phyloP scores from a whole-genome alignment of 2,888 invertebrate species.

The Parnassius smintheus region DNA sequence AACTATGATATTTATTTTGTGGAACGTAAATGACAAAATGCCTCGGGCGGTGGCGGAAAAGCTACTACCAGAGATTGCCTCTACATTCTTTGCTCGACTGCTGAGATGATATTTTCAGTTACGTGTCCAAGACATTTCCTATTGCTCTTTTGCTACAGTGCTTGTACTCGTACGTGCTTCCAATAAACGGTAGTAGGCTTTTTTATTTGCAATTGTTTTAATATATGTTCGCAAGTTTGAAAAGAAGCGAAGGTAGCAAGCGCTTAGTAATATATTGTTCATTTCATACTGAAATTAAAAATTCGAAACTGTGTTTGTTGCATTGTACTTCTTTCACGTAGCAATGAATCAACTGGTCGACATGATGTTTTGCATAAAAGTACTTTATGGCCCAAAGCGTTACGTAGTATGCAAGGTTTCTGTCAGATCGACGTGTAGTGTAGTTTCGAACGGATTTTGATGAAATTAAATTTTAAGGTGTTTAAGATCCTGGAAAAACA shows the following conservation, averaged over 20 bases:
- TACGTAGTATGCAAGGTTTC: too few relatives aligned
- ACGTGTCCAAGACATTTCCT: constrained; percentile 31
- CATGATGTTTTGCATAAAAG: too few relatives aligned
- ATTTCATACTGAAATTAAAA: too few relatives aligned
- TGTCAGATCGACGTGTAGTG: too few relatives aligned
- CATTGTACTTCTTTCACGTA: too few relatives aligned
- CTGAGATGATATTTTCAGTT: constrained; percentile 35
- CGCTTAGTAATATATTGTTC: too few relatives aligned
- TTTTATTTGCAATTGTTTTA: constrained; percentile 2
- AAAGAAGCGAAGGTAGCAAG: neutral
- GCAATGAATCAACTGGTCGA: too few relatives aligned
- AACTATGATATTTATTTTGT: constrained; percentile 2
- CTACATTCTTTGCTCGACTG: constrained; percentile 25
- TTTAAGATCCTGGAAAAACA: too few relatives aligned
- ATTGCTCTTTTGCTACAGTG: constrained; percentile 28
- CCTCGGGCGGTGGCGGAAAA: constrained; percentile 31
- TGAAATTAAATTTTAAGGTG: too few relatives aligned
- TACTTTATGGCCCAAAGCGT: too few relatives aligned
- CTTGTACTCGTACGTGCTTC: constrained; percentile 6
- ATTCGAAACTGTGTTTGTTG: too few relatives aligned
- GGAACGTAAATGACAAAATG: constrained; percentile 34
- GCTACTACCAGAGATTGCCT: constrained; percentile 31
- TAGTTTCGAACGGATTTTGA: too few relatives aligned
- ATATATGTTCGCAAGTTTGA: neutral
- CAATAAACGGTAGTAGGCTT: constrained; percentile 10